Conservation (phyloP, 2,797 vertebrate genomes). For the Lepidocolaptes lacrymiger region DNA sequence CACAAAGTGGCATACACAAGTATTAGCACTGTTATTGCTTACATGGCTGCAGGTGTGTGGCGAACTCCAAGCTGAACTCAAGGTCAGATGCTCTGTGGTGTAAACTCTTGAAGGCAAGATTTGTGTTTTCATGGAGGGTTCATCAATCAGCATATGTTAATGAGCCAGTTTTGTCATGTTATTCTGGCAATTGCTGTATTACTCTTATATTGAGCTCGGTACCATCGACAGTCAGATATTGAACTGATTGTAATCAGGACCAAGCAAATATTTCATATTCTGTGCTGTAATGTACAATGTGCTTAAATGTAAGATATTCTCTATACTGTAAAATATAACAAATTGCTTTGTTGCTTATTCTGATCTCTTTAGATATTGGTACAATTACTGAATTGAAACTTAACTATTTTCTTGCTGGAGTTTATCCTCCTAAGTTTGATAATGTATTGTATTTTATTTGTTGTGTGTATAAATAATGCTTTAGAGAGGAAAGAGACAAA, state of each 20-base stretch:
- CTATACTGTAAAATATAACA: background rate
- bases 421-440: background rate
- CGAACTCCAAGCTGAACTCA: conserved; percentile 46
- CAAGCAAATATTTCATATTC: conserved; percentile 54
- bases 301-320: background rate
- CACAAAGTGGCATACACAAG: conserved; percentile 36
- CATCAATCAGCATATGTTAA: conserved; percentile 52
- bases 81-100: conserved; percentile 59
- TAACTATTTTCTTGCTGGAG: background rate
- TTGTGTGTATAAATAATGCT: background rate
- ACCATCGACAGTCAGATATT: conserved; percentile 22
- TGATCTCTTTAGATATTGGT: background rate
- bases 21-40: conserved; percentile 43
- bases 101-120: conserved; percentile 55
- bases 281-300: background rate
- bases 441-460: background rate
- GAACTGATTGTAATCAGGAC: conserved; percentile 35
- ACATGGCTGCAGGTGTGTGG: conserved; percentile 60
- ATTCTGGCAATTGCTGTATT: conserved; percentile 55
- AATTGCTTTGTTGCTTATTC: background rate
- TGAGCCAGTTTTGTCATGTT: conserved; percentile 33
- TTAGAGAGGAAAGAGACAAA: background rate
- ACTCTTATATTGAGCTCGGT: conserved; percentile 13
- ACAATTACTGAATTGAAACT: background rate
- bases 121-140: conserved; percentile 52